Evolutionary conservation across 2,113 vertebrate species (phyloP), one percentile per base, ranked within the genome.

Genomic region (Vombatus ursinus): DNA sequence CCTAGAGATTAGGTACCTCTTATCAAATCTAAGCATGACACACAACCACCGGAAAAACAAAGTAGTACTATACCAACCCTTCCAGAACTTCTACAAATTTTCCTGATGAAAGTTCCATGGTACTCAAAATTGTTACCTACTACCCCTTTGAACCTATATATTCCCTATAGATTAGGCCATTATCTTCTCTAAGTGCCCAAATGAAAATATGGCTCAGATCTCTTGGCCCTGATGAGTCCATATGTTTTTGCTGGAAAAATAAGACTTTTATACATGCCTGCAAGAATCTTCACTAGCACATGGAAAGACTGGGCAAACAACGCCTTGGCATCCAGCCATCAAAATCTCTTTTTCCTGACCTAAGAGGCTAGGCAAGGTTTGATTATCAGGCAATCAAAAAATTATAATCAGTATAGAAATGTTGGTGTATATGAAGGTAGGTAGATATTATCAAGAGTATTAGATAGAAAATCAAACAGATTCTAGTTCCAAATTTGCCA

Each of bases 211-310:
- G 61, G 31, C 31, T 97, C 19, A 93, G 26, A 8, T 95, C 61
- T 89, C 92, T 28, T 92, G 52, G 22, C 50, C 52, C 49, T 49
- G 47, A 93, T 93, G 91, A 91, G 47, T 23, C 61, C 26, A 54
- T 7, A 1, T 26, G 4, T 89, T 77, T 28, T 90, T 92, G 49
- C 44, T 25, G 14, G 50, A 91, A 95, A 47, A 49, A 26, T 19
- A 24, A 77, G 16, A 92, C 14, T 92, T 97, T 49, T 89, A 54
- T 3, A 89, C 44, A 94, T 77, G 23, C 68, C 52, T 92, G 16
- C 90, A 92, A 94, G 50, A 68, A 10, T 90, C 23, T 94, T 24
- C 44, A 97, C 48, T 44, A n/a, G 77, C 44, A 97, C 12, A 53
- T 50, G 95, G 96, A 95, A 54, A 94, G 61, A 94, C 0, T 68